Percentiles rank a stretch among this genome's conserved stretches.
Evolutionary conservation across 2,113 vertebrate species (phyloP).

Genomic region (Numenius arquata): DNA sequence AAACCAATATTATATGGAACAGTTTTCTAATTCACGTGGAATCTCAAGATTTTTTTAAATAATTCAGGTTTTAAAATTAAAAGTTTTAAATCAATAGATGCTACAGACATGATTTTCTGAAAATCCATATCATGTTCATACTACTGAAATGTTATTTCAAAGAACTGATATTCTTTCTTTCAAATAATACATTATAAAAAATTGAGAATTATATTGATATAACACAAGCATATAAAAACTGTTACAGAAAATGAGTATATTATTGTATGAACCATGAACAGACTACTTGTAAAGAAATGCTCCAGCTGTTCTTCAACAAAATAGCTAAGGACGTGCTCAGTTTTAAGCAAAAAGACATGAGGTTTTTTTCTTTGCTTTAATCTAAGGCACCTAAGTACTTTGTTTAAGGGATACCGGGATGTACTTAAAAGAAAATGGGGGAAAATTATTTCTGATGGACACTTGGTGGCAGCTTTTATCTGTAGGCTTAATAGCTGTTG

Average conservation of each 20-base stretch:
- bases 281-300: background rate
- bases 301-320: background rate
- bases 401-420: background rate
- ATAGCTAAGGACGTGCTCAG: background rate
- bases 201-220: background rate
- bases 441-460: background rate
- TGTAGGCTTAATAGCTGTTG: background rate
- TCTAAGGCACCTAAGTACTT: background rate
- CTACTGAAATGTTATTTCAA: background rate
- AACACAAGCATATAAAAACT: background rate
- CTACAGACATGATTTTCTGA: background rate
- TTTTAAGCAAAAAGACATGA: background rate
- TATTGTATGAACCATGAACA: background rate
- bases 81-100: background rate
- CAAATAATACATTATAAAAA: background rate
- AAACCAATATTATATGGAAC: background rate
- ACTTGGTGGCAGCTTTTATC: constrained; percentile 16
- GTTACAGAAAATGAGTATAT: background rate
- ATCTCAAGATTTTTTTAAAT: background rate
- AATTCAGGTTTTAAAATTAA: background rate
- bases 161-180: background rate
- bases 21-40: background rate
- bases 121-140: background rate
- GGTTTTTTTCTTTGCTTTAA: background rate
- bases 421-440: background rate